Evolutionary conservation across 1,140 invertebrate genomes (phyloP), one percentile per base, ranked within the genome.

Genomic region (Magallana angulata): DNA sequence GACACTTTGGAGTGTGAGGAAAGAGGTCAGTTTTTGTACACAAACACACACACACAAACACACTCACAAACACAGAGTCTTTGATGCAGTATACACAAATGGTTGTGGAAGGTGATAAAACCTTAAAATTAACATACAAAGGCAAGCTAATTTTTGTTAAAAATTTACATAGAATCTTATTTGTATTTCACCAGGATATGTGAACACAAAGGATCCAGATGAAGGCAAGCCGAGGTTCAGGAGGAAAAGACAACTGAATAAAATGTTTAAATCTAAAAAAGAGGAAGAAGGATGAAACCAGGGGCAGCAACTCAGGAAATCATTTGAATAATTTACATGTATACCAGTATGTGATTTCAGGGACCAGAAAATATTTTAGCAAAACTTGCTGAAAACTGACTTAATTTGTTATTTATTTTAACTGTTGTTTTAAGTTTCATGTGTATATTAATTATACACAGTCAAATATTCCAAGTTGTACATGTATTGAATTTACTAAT

Each of bases 1-100:
- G 93, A 94, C 88, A 95, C 94, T 12, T 90, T 92, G 81, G 93
- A 93, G 87, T 93, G 92, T 89, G 91, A 92, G 84, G 91, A 93
- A 60, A 90, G 92, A 93, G 93, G 94, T 94, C 89, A 89, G 57
- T 62, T 82, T 68, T 56, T 12, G 30, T 14, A 84, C 56, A n/a
- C 7, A 1, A 36, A 71, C 16, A 18, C 68, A n/a, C 6, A 7
- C 12, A 48, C 14, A 57, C 57, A 7, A 48, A 48, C 36, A 48
- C 36, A 48, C 36, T 4, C 36, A 48, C 36, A 48, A 4, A 48
- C 36, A 48, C 36, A 48, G 5, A 48, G 36, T 48, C 5, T 4
- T 2, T 48, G 48, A 14, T 12, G 8, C 36, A 14, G 16, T 11
- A 7, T 18, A 8, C 36, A 2, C 9, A 30, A n/a, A 57, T 2